phyloP scores from a whole-genome alignment of 2,888 invertebrate genomes.

The Amphimallon solstitiale region DNA sequence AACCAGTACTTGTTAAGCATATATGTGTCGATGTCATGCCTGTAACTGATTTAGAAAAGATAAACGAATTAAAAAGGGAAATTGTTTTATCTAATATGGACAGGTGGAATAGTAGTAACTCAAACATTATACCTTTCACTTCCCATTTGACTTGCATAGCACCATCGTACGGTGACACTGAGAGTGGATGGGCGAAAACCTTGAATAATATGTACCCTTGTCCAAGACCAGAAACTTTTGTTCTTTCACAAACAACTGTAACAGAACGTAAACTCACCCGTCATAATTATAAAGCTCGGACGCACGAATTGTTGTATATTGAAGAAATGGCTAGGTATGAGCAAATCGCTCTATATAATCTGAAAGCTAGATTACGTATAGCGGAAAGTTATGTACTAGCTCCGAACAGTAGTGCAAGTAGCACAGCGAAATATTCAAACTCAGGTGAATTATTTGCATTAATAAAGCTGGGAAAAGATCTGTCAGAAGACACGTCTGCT shows the following conservation, averaged over 20 bases:
- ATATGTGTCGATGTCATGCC: constrained; percentile 82
- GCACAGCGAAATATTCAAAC: constrained; percentile 79
- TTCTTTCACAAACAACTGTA: constrained; percentile 75
- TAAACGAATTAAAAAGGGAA: constrained; percentile 72
- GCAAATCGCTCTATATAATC: constrained; percentile 76
- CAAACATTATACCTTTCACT: constrained; percentile 59
- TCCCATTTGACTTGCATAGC: constrained; percentile 49
- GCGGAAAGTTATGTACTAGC: constrained; percentile 76
- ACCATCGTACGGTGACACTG: constrained; percentile 46
- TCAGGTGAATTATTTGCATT: constrained; percentile 81
- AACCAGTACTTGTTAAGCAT: constrained; percentile 72
- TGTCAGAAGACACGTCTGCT: constrained; percentile 85
- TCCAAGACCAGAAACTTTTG: constrained; percentile 73
- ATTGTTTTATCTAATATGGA: constrained; percentile 71
- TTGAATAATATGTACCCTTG: constrained; percentile 72
- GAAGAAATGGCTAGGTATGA: constrained; percentile 80
- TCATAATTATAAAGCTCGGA: constrained; percentile 76
- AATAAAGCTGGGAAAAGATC: constrained; percentile 75
- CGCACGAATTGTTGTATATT: constrained; percentile 79
- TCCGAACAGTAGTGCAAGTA: constrained; percentile 73
- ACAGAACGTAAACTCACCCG: constrained; percentile 71
- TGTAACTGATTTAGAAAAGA: constrained; percentile 71
- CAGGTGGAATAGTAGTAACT: constrained; percentile 66
- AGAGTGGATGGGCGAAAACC: constrained; percentile 66
- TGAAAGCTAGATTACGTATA: constrained; percentile 71